Conservation (phyloP, 2,888 invertebrate genomes). For the Cheiracanthium punctorium region DNA sequence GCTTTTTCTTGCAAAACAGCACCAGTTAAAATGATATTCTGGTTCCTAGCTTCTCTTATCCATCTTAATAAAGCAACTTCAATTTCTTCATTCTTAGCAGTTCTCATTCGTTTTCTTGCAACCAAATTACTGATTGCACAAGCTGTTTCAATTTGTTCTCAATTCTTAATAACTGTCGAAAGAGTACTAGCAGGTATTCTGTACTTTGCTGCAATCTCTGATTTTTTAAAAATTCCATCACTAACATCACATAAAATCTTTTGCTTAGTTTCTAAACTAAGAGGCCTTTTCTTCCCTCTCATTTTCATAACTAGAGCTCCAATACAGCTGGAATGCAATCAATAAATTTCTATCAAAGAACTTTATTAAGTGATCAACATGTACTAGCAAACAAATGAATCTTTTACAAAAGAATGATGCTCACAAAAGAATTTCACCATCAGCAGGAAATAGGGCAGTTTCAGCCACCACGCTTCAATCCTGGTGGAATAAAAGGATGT, state of each 20-base stretch:
- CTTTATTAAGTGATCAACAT: no score
- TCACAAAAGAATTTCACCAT: no score
- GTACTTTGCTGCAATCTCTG: not conserved
- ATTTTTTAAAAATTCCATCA: not conserved
- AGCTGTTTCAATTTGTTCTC: not conserved
- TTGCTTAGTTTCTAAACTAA: not conserved
- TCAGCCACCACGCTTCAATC: no score
- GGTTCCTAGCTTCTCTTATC: not conserved
- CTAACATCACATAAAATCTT: not conserved
- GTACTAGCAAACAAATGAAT: no score
- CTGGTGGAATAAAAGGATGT: no score
- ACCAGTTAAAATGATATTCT: not conserved
- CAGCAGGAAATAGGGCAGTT: no score
- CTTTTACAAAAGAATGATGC: no score
- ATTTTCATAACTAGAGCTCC: not conserved
- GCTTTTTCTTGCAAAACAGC: not conserved
- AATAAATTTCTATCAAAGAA: no score
- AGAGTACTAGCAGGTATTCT: not conserved
- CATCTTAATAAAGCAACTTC: constrained; percentile 1
- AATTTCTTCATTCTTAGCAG: not conserved
- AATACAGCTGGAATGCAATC: no score
- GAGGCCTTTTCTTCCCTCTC: not conserved
- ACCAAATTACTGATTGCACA: not conserved
- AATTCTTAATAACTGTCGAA: constrained; percentile 10
- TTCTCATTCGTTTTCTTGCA: not conserved